phyloP scores from a whole-genome alignment of 2,113 vertebrate species.

The Motacilla alba region DNA sequence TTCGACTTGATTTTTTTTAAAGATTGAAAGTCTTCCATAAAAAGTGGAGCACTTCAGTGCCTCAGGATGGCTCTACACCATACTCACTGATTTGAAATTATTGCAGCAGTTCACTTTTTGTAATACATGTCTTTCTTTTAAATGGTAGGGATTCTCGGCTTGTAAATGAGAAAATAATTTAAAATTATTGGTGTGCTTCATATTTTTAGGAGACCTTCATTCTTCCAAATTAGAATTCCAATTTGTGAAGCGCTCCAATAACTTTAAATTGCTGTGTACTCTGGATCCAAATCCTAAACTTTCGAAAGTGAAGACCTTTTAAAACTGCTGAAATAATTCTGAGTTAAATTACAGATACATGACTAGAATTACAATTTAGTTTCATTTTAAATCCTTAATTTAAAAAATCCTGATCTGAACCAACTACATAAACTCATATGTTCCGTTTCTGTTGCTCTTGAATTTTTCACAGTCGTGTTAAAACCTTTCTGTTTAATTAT shows the following conservation, averaged over 20 bases:
- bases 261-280: constrained; percentile 63
- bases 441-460: not conserved
- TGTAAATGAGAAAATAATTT: constrained; percentile 68
- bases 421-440: not conserved
- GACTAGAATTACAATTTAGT: not conserved
- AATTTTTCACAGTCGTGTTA: not conserved
- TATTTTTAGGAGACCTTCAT: constrained; percentile 67
- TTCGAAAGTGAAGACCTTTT: constrained; percentile 22
- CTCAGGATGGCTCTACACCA: constrained; percentile 26
- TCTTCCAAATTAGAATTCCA: constrained; percentile 71
- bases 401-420: not conserved
- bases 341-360: not conserved
- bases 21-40: constrained; percentile 49
- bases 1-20: constrained; percentile 48
- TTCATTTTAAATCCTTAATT: not conserved
- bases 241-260: constrained; percentile 61
- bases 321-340: constrained; percentile 43
- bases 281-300: constrained; percentile 11
- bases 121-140: constrained; percentile 53
- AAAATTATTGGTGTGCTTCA: constrained; percentile 67
- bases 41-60: constrained; percentile 22
- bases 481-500: not conserved
- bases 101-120: constrained; percentile 48
- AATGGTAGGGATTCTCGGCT: constrained; percentile 40
- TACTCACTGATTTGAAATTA: constrained; percentile 62